Evolutionary conservation across 2,113 vertebrate species (phyloP).

Genomic region (Nymphicus hollandicus): DNA sequence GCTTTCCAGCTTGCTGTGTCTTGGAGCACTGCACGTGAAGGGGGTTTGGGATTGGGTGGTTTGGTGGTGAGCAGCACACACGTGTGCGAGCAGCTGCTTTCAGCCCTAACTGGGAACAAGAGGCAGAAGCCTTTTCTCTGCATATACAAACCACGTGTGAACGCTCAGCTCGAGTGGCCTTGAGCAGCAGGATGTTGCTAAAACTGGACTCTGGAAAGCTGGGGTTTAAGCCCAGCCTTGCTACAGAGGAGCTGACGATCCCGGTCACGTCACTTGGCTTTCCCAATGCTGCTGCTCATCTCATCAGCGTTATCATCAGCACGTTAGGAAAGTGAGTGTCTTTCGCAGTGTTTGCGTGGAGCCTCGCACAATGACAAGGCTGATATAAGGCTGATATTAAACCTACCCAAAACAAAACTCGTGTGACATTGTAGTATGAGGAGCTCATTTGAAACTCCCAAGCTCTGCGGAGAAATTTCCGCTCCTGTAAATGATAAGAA

Average conservation of each 20-base stretch:
- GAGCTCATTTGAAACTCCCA: background rate
- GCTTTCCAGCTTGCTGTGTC: background rate
- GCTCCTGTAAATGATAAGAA: background rate
- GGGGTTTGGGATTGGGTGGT: background rate
- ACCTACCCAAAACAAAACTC: background rate
- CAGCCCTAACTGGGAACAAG: background rate
- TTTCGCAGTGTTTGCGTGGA: background rate
- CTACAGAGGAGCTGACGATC: background rate
- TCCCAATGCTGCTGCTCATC: fast-evolving
- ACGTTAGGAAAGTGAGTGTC: fast-evolving
- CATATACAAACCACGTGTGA: background rate
- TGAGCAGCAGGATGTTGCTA: background rate
- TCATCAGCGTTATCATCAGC: background rate
- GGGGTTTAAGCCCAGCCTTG: background rate
- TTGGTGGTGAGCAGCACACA: background rate
- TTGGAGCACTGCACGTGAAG: background rate
- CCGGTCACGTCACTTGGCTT: background rate
- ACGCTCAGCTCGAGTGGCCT: fast-evolving
- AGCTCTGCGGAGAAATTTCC: background rate
- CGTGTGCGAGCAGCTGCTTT: fast-evolving
- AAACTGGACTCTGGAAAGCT: background rate
- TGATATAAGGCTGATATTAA: background rate
- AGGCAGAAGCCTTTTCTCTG: background rate
- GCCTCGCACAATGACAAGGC: background rate
- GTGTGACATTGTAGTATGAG: fast-evolving